Evolutionary conservation across 2,888 invertebrate species (phyloP).

Genomic region (Ariolimax columbianus): DNA sequence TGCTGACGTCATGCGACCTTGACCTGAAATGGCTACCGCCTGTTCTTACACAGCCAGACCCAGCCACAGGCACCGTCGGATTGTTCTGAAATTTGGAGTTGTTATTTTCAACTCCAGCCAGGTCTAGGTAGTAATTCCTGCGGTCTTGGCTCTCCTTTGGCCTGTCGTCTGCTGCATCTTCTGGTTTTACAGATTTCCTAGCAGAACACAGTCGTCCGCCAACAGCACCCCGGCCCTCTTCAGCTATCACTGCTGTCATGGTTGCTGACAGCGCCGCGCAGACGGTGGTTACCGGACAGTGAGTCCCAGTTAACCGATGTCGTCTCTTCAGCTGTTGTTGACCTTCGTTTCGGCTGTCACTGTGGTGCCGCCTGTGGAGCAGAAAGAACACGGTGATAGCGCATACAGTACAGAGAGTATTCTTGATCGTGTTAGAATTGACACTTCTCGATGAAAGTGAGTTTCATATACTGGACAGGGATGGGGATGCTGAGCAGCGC

Average conservation of each 20-base stretch:
- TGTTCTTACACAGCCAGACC: conserved; percentile 53
- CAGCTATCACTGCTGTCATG: conserved; percentile 48
- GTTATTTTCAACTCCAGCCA: conserved; percentile 77
- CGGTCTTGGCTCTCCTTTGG: conserved; percentile 71
- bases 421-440: too few species aligned
- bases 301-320: conserved; percentile 59
- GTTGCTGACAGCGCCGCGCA: conserved; percentile 54
- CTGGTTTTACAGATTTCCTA: not conserved
- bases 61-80: conserved; percentile 48
- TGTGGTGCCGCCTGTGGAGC: conserved; percentile 70
- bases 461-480: too few species aligned
- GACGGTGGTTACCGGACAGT: conserved; percentile 53
- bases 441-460: too few species aligned
- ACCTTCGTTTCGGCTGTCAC: conserved; percentile 64
- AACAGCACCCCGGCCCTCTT: not conserved
- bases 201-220: not conserved
- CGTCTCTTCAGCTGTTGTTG: conserved; percentile 66
- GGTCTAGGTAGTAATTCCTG: conserved; percentile 77
- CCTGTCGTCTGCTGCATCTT: conserved; percentile 19
- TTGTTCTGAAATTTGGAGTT: conserved; percentile 65
- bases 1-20: conserved; percentile 78
- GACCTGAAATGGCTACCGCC: conserved; percentile 78
- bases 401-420: too few species aligned
- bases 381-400: not conserved
- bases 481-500: too few species aligned